phyloP scores from a whole-genome alignment of 1,140 invertebrate genomes.

The Schmidtea mediterranea region DNA sequence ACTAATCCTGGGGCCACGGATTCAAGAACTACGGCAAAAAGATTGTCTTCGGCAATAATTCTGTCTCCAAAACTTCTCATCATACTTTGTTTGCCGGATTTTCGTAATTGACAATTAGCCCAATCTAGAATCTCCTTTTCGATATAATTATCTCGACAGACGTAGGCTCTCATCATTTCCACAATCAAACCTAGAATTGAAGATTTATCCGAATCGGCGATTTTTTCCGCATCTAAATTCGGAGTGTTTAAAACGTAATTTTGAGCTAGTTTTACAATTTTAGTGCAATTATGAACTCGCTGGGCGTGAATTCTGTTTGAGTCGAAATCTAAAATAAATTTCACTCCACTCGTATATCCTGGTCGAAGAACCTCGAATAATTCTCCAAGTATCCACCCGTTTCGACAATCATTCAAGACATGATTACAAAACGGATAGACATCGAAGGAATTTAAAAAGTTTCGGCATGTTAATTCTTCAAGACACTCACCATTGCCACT shows the following conservation, averaged over 20 bases:
- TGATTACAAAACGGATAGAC: constrained; percentile 80
- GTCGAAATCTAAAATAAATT: constrained; percentile 40
- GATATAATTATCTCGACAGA: constrained; percentile 40
- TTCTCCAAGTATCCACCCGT: constrained; percentile 85
- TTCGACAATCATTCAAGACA: constrained; percentile 81
- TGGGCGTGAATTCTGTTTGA: constrained; percentile 14
- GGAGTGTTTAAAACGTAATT: not conserved
- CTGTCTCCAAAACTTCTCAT: too few relatives aligned
- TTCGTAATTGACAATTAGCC: constrained; percentile 31
- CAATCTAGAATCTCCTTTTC: constrained; percentile 83
- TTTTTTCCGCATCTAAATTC: constrained; percentile 2
- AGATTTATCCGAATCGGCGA: constrained; percentile 1
- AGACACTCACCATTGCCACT: constrained; percentile 21
- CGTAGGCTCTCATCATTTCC: constrained; percentile 96
- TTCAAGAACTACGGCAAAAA: too few relatives aligned
- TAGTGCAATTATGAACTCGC: constrained; percentile 9
- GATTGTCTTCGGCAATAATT: too few relatives aligned
- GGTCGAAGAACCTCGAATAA: constrained; percentile 86
- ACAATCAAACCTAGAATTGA: constrained; percentile 36
- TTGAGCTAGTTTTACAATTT: not conserved
- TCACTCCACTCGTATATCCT: constrained; percentile 74
- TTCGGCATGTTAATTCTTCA: constrained; percentile 23
- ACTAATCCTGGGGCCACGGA: too few relatives aligned
- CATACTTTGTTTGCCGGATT: too few relatives aligned
- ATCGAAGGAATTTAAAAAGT: constrained; percentile 35